These are phyloP conservation scores for Muschampia plurimacula DNA, from an alignment of 2,888 invertebrate genomes.

Conservation along the genomic window DNA sequence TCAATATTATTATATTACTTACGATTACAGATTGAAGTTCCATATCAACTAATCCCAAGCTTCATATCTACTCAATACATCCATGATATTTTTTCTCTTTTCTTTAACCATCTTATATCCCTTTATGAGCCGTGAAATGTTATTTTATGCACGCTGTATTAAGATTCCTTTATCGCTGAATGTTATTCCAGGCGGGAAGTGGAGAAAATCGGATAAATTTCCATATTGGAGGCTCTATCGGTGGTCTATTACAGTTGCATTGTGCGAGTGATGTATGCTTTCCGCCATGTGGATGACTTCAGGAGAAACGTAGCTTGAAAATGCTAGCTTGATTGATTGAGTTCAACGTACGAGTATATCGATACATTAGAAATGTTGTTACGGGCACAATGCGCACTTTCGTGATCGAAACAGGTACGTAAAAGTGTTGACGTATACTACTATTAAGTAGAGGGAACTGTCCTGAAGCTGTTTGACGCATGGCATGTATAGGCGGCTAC, in stretches of 20 bases:
- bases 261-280: conserved; percentile 81
- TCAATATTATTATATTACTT: no score
- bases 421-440: neutral
- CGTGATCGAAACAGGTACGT: neutral
- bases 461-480: no score
- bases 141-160: conserved; percentile 35
- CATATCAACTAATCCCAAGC: no score
- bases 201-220: conserved; percentile 71
- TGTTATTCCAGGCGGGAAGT: conserved; percentile 75
- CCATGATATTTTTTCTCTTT: conserved; percentile 16
- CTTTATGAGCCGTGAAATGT: conserved; percentile 38
- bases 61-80: neutral
- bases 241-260: conserved; percentile 71
- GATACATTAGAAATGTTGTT: conserved; percentile 16
- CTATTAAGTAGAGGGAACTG: no score
- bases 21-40: no score
- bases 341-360: neutral
- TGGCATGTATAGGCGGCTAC: no score
- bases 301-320: conserved; percentile 11
- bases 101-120: conserved; percentile 22
- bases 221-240: conserved; percentile 69
- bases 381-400: neutral
- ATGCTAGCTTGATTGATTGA: conserved; percentile 29
- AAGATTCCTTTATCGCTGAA: conserved; percentile 58
- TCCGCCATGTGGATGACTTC: conserved; percentile 65